Base-by-base conservation (phyloP, 2,797 vertebrate species). In the Diceros bicornis region DNA sequence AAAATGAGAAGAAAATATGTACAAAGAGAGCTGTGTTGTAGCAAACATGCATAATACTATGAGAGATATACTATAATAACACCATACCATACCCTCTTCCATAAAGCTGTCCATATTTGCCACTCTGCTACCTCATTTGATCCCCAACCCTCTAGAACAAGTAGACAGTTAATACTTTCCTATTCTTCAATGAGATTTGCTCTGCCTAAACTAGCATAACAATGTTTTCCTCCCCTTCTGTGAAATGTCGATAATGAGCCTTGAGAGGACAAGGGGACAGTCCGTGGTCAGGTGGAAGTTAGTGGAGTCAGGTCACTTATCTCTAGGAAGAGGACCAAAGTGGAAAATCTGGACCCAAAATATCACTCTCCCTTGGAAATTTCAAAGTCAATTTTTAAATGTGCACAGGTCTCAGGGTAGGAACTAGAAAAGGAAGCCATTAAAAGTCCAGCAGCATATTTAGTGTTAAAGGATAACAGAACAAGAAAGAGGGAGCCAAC, bases 1-100 rank as follows among this genome's bases (percentile, higher is more conserved):
- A 88, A 90, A 96, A 44, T 14, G 44, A 95, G 72, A 86, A 94
- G n/a, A 71, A 96, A 92, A 69, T 78, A 59, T 25, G n/a, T 44
- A 71, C 34, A 94, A 29, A 92, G 61, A 52, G 23, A 94, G 47
- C 62, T 7, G 4, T 17, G 55, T 10, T 62, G 6, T n/a, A 66
- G 41, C 29, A 79, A 94, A 59, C 47, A 66, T 55, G 34, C 52
- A 71, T 41, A 75, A 50, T 77, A 44, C 62, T 44, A 59, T 44
- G 61, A 77, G 34, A 77, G 41, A 71, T 37, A 41, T 1, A 52
- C 50, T 44, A 3, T n/a, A 66, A 89, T 34, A 55, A 83, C 25
- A 57, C 14, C 8, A 7, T 25, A 57, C 29, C 23, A 20, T 7
- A 83, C 17, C 59, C 29, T 59, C 47, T 52, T 74, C 55, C 34